phyloP scores from a whole-genome alignment of 1,140 invertebrate genomes.

The Rhizoglyphus robini region DNA sequence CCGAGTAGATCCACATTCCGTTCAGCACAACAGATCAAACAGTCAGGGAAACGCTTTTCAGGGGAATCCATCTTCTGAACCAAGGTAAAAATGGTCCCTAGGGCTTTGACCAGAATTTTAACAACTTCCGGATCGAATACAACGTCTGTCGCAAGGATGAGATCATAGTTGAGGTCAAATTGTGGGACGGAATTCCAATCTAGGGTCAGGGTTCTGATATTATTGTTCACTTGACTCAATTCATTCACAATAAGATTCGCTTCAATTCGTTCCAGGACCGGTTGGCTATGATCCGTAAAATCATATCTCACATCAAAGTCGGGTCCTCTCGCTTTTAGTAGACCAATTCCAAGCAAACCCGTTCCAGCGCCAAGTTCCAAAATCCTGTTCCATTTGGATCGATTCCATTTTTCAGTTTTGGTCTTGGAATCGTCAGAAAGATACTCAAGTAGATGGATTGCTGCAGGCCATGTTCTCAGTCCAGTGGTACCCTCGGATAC shows the following conservation, averaged over 20 bases:
- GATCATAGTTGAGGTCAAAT: not conserved
- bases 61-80: not conserved
- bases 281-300: constrained; percentile 8
- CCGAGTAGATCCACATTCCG: not conserved
- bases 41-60: not conserved
- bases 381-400: not conserved
- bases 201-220: not conserved
- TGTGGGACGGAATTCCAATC: not conserved
- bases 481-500: not conserved
- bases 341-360: not conserved
- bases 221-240: not conserved
- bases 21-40: constrained; percentile 5
- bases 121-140: not conserved
- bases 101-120: not conserved
- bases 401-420: not conserved
- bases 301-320: not conserved
- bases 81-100: not conserved
- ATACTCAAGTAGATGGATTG: constrained; percentile 3
- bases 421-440: not conserved
- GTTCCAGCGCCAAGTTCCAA: constrained; percentile 2
- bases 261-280: constrained; percentile 2
- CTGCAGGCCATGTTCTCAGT: not conserved
- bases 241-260: not conserved
- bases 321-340: not conserved
- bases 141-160: constrained; percentile 5